A percentile compares a stretch with the other conserved stretches of the same genome.
Evolutionary conservation across 1,140 invertebrate genomes (phyloP).

Genomic region (Drosophila orena): DNA sequence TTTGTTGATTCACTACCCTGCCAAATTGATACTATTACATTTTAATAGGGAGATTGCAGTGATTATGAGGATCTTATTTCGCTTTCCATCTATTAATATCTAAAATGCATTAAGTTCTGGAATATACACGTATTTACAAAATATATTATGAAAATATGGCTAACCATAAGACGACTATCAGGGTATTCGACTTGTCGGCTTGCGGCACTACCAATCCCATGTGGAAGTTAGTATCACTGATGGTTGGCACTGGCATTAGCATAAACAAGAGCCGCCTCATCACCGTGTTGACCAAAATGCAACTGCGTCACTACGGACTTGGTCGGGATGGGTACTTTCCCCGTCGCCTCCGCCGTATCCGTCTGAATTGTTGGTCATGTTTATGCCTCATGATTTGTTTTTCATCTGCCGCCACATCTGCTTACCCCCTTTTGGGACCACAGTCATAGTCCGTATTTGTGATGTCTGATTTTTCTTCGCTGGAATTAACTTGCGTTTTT

Average conservation of each 20-base stretch:
- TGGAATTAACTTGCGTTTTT: conserved; percentile 71
- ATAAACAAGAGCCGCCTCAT: conserved; percentile 59
- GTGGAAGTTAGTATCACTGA: conserved; percentile 23
- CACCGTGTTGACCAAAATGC: conserved; percentile 67
- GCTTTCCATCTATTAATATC: neutral
- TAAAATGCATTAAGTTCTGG: no score
- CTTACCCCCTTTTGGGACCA: conserved; percentile 3
- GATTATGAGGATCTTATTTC: neutral
- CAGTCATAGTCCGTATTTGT: conserved; percentile 1
- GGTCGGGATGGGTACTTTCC: conserved; percentile 29
- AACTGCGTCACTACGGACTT: conserved; percentile 66
- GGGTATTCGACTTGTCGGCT: neutral
- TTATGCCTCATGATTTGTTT: conserved; percentile 71
- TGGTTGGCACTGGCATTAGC: conserved; percentile 56
- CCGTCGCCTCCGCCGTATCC: conserved; percentile 18
- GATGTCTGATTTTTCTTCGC: conserved; percentile 38
- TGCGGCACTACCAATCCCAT: neutral
- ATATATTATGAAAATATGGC: no score
- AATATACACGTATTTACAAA: no score
- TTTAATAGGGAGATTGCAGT: neutral
- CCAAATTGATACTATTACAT: neutral
- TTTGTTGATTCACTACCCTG: conserved; percentile 31
- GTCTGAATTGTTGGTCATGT: conserved; percentile 51
- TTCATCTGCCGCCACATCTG: conserved; percentile 40
- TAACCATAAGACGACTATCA: neutral